These are phyloP conservation scores for Tetragnatha versicolor DNA, from an alignment of 1,140 invertebrate species.

Conservation along the genomic window DNA sequence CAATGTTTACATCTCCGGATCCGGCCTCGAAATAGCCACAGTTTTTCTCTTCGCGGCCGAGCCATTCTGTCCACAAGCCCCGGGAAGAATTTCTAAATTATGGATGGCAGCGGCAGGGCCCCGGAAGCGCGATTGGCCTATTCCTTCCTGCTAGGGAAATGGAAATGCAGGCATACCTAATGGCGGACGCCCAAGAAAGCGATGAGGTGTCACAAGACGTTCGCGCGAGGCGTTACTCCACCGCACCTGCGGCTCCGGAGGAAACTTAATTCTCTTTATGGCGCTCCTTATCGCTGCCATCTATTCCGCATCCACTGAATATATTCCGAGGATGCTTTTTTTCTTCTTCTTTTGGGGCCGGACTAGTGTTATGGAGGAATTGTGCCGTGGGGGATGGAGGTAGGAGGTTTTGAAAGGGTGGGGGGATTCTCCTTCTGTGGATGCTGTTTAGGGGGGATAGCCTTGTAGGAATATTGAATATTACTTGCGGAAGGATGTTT, in stretches of 20 bases:
- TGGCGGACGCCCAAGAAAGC: background rate
- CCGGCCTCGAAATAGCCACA: no score
- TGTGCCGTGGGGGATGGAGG: no score
- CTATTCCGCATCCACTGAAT: background rate
- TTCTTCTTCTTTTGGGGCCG: background rate
- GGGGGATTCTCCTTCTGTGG: no score
- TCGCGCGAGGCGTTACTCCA: background rate
- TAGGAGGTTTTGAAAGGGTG: no score
- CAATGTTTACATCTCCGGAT: no score
- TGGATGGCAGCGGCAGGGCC: background rate
- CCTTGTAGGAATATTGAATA: no score
- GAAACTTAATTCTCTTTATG: conserved; percentile 12
- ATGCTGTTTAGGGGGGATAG: no score
- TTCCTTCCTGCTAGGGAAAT: background rate
- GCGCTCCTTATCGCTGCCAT: background rate
- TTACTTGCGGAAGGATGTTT: no score
- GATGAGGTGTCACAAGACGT: conserved; percentile 10
- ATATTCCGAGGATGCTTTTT: background rate
- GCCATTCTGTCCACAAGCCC: background rate
- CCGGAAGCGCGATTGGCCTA: background rate
- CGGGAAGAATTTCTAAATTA: background rate
- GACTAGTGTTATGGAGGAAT: no score
- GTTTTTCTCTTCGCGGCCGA: no score
- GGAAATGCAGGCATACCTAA: conserved; percentile 8
- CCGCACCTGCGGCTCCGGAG: background rate